Evolutionary conservation across 2,888 invertebrate species (phyloP).

Genomic region (Eristalinus sepulchralis): DNA sequence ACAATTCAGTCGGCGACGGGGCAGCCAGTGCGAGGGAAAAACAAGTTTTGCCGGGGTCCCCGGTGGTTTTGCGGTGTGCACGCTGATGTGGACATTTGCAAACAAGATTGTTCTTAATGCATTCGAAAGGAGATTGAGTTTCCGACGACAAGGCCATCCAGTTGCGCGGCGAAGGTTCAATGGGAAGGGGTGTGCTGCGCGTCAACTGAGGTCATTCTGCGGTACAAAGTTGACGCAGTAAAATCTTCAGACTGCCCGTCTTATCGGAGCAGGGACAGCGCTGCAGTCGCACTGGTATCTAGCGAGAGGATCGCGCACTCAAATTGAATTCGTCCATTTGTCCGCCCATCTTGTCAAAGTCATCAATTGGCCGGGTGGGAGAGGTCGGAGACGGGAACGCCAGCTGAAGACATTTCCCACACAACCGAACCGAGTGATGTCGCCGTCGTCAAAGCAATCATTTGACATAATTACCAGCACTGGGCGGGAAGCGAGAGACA

Average conservation of each 20-base stretch:
- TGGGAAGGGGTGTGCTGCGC: background rate
- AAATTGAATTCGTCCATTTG: slow-evolving; percentile 59
- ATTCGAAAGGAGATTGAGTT: slow-evolving; percentile 1
- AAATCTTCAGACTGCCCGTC: slow-evolving; percentile 8
- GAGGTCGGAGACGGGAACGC: background rate
- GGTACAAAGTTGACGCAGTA: background rate
- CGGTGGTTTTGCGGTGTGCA: background rate
- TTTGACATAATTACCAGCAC: slow-evolving; percentile 42
- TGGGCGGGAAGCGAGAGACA: background rate
- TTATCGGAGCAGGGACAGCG: background rate
- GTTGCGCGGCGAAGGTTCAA: background rate
- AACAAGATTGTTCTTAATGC: background rate
- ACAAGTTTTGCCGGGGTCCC: slow-evolving; percentile 8
- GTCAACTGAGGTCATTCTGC: background rate
- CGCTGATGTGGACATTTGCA: background rate
- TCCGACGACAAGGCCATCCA: background rate
- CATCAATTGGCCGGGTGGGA: slow-evolving; percentile 32
- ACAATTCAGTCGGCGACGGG: slow-evolving; percentile 4
- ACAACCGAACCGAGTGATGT: background rate
- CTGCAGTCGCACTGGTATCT: background rate
- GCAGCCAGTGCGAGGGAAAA: background rate
- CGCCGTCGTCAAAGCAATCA: slow-evolving; percentile 20
- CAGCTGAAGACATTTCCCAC: background rate
- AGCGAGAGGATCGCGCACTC: background rate
- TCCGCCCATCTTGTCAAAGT: slow-evolving; percentile 22